Evolutionary conservation across 2,888 invertebrate genomes (phyloP).

Genomic region (Oasisia sp.): DNA sequence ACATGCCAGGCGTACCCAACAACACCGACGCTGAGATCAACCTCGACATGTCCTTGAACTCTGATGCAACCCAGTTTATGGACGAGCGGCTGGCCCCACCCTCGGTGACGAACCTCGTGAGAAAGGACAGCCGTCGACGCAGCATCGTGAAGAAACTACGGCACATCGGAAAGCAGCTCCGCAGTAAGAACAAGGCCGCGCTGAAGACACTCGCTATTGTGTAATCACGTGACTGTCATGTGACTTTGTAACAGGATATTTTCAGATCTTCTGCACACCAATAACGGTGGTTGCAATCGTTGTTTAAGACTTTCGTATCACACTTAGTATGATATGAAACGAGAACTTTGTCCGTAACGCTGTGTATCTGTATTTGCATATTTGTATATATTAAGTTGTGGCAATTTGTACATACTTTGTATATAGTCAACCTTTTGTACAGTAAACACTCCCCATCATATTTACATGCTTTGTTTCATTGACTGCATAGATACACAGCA

Average conservation of each 20-base stretch:
- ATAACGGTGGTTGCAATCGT: not conserved
- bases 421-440: not conserved
- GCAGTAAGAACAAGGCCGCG: not conserved
- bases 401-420: not conserved
- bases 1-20: not conserved
- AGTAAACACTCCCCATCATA: not conserved
- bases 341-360: not conserved
- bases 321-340: not conserved
- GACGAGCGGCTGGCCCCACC: not conserved
- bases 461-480: not conserved
- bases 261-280: not conserved
- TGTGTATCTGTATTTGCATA: not conserved
- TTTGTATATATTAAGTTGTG: not conserved
- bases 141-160: constrained; percentile 18
- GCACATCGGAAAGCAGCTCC: constrained; percentile 17
- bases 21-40: not conserved
- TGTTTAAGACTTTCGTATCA: not conserved
- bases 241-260: not conserved
- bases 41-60: not conserved
- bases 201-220: constrained; percentile 23
- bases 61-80: not conserved
- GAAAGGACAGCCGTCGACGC: constrained; percentile 18
- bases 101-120: not conserved
- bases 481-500: not conserved
- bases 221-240: not conserved